Base-by-base conservation (phyloP, 2,797 vertebrate species). In the Pseudochirops cupreus region DNA sequence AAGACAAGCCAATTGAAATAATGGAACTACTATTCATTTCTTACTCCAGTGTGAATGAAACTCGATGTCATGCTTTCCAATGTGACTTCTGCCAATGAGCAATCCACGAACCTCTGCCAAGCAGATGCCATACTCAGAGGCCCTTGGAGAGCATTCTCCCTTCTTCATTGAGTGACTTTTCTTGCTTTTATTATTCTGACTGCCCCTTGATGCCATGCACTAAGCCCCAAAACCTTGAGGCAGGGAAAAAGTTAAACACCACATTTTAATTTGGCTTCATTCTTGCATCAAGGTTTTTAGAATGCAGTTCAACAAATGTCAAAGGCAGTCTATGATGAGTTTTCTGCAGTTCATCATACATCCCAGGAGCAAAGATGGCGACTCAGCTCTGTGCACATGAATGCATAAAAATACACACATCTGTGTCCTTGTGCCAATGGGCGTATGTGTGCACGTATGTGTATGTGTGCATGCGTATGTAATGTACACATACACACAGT, bases 1-100 rank as follows among this genome's bases (percentile, higher is more conserved):
- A 98, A 97, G 93, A 97, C 57, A 94, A 92, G 18, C 92, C 98
- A 33, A 96, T 98, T 97, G 98, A 97, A 98, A 97, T 95, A 96
- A 92, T 50, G 2, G 39, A 97, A 96, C 56, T 96, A 74, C 92
- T 91, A 57, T 95, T 98, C 96, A 96, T 94, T 82, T n/a, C n/a
- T 39, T 98, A 95, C 94, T 96, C 18, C 93, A 14, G 90, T 58
- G 56, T 96, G 95, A 98, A 95, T 95, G 95, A 97, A 98, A 96
- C 56, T 95, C 97, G 95, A 96, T 94, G 96, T n/a, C 33, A 24
- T 82, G 52, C 95, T 98, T 97, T 95, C 95, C 94, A 96, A 93
- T 50, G 95, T 56, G 93, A 90, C 95, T 96, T 96, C 82, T 74
- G 91, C 96, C 96, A 92, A 94, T 91, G 56, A 82, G 92, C 18